Base-by-base conservation (phyloP, 2,888 invertebrate genomes). In the Chelonus formosanus region DNA sequence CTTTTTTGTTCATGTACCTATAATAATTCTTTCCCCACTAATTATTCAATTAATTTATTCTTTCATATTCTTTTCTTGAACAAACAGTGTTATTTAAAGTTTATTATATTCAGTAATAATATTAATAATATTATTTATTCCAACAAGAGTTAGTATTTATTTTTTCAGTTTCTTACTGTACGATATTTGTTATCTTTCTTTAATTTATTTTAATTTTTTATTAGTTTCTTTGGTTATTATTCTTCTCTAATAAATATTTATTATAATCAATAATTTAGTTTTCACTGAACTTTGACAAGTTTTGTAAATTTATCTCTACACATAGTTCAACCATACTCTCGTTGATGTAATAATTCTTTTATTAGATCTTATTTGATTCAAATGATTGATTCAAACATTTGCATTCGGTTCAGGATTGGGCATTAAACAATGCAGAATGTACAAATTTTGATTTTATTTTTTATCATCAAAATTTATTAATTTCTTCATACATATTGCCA, bases 31-130 rank as follows among this genome's bases (percentile, higher is more conserved):
- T 40, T 40, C 40, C 40, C 6, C 40, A 40, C 6, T 40, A 40
- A 40, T 40, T 6, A 40, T 5, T 40, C 6, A 6, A 40, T 40
- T 40, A 40, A 40, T 40, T 6, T 68, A 70, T 65, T 65, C 75
- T 76, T 72, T 63, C 20, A 20, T 20, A 20, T 77, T 76, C 72
- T 73, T 67, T 77, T 79, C 80, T 79, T 78, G 80, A 81, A 78
- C 77, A 77, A 82, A 82, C 79, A 81, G 76, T 78, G 72, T 77
- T 77, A 75, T 76, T 80, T 80, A 79, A 76, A 80, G 78, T 81
- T 79, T 78, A 78, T 80, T 73, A 74, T 73, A 73, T 71, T 70
- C 68, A 73, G 73, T 74, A 74, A 74, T 78, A 73, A 76, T 77
- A 75, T 76, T 74, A 70, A 64, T 73, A 75, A 74, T 80, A 79